A percentile compares a stretch with the other conserved stretches of the same genome.
phyloP scores from a whole-genome alignment of 2,888 invertebrate species.

The Chrysolina oricalcia region DNA sequence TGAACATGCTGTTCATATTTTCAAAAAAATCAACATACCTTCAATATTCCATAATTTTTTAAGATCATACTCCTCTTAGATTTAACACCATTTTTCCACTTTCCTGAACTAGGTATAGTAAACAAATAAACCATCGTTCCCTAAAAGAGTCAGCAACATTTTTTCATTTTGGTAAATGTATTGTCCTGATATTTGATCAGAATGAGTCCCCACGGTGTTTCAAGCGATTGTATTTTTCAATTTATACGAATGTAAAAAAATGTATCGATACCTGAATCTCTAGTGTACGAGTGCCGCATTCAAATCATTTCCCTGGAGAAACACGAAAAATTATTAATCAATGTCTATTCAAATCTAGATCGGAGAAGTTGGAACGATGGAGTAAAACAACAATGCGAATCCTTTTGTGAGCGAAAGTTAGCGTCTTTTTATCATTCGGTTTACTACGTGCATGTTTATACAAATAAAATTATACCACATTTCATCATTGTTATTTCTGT shows the following conservation, averaged over 20 bases:
- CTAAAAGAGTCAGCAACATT: neutral
- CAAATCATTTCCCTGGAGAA: slow-evolving; percentile 17
- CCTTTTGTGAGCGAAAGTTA: neutral
- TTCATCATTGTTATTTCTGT: neutral
- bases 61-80: too few relatives aligned
- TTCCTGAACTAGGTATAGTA: too few relatives aligned
- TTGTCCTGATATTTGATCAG: neutral
- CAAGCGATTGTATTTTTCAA: slow-evolving; percentile 10
- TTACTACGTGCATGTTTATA: neutral
- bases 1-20: too few relatives aligned
- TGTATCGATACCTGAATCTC: slow-evolving; percentile 12
- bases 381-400: slow-evolving; percentile 21
- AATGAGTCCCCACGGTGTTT: slow-evolving; percentile 2
- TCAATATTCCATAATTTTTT: too few relatives aligned
- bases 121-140: too few relatives aligned
- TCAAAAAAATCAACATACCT: too few relatives aligned
- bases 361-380: neutral
- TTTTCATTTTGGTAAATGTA: neutral
- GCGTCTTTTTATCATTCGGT: neutral
- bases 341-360: slow-evolving; percentile 24
- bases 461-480: neutral
- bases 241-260: slow-evolving; percentile 9
- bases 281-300: slow-evolving; percentile 12
- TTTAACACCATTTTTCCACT: too few relatives aligned
- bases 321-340: slow-evolving; percentile 24